Conservation (phyloP, 2,113 vertebrate species). For the Lepisosteus oculatus region DNA sequence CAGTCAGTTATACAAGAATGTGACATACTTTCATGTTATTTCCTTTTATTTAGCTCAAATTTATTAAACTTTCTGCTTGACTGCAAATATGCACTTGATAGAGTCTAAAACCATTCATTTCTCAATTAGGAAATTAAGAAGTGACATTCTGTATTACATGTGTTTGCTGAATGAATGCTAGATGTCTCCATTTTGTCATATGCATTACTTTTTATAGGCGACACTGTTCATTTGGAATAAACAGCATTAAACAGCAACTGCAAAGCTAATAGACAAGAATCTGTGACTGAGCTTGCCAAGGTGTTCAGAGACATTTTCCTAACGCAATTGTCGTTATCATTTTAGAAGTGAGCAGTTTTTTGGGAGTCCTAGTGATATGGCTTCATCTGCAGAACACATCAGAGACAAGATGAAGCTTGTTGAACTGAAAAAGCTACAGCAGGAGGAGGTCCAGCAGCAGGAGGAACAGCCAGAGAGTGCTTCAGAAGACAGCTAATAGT, state of each 20-base stretch:
- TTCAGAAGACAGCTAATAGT: slow-evolving; percentile 70
- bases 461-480: slow-evolving; percentile 51
- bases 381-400: slow-evolving; percentile 84
- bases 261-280: no score
- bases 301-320: neutral
- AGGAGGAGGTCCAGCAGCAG: slow-evolving; percentile 33
- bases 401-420: slow-evolving; percentile 91
- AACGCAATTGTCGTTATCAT: slow-evolving; percentile 18
- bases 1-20: no score
- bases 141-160: no score
- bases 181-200: neutral
- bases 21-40: slow-evolving; percentile 8
- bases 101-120: no score
- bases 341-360: slow-evolving; percentile 92
- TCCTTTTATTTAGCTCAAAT: neutral
- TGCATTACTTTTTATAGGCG: neutral
- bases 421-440: slow-evolving; percentile 80
- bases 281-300: no score
- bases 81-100: no score
- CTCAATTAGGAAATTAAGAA: no score
- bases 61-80: no score
- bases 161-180: neutral
- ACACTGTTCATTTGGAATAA: no score
- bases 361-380: slow-evolving; percentile 88
- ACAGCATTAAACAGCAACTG: no score